Evolutionary conservation across 2,888 invertebrate species (phyloP).

Genomic region (Metallyticus violacea): DNA sequence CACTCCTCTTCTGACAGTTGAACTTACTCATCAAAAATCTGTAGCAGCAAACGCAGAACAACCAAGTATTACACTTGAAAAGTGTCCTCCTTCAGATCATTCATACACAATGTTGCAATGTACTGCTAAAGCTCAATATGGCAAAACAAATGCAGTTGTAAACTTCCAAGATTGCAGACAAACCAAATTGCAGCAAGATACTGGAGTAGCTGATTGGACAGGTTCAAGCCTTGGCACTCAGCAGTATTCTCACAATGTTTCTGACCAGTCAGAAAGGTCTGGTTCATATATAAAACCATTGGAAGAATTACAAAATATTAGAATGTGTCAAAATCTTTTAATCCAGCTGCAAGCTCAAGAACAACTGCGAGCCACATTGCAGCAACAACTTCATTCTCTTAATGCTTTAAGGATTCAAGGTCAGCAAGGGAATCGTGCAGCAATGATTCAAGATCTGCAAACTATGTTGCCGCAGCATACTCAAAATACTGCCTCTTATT

Average conservation of each 20-base stretch:
- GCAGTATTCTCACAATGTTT: background rate
- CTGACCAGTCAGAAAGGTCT: background rate
- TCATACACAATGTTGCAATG: no score
- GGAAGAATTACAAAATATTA: background rate
- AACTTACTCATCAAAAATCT: background rate
- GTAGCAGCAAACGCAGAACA: background rate
- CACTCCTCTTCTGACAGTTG: background rate
- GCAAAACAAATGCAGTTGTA: no score
- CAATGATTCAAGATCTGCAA: background rate
- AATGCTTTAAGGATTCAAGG: background rate
- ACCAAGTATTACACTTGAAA: background rate
- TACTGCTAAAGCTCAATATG: no score
- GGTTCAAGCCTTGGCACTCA: no score
- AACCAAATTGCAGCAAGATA: no score
- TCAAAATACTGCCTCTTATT: background rate
- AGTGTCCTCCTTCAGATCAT: no score
- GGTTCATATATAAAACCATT: background rate
- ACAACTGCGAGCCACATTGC: background rate
- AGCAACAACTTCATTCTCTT: background rate
- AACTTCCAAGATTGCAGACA: no score
- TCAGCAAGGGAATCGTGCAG: background rate
- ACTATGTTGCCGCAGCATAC: background rate
- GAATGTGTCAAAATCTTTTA: background rate
- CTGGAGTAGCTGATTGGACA: no score
- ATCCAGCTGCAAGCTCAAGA: background rate